Conservation (phyloP, 2,888 invertebrate species). For the Arge pagana region DNA sequence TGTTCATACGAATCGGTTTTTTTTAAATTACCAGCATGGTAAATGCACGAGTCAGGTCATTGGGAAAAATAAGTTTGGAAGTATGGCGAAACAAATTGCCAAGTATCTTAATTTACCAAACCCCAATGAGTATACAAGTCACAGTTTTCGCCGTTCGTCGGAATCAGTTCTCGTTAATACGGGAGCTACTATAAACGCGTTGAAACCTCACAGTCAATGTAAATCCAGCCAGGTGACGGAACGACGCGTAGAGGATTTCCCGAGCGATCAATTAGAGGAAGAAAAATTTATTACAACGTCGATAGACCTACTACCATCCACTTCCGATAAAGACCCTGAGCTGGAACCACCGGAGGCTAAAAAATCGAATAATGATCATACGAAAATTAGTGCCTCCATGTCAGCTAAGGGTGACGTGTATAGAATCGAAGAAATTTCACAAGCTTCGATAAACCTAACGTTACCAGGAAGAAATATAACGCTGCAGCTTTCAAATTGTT, state of each 20-base stretch:
- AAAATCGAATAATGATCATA: too few relatives aligned
- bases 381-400: too few relatives aligned
- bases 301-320: too few relatives aligned
- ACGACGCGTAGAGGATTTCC: conserved; percentile 33
- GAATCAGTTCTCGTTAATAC: conserved; percentile 31
- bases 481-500: too few relatives aligned
- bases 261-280: too few relatives aligned
- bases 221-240: conserved; percentile 31
- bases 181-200: conserved; percentile 30
- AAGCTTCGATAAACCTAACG: too few relatives aligned
- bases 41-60: conserved; percentile 29
- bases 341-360: too few relatives aligned
- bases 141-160: conserved; percentile 33
- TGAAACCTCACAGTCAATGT: conserved; percentile 34
- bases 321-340: too few relatives aligned
- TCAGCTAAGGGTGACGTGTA: too few relatives aligned
- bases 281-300: too few relatives aligned
- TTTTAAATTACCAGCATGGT: conserved; percentile 27
- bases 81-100: conserved; percentile 31
- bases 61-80: conserved; percentile 29
- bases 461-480: too few relatives aligned
- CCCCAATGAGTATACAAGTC: conserved; percentile 47
- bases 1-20: conserved; percentile 24
- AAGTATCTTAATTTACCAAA: conserved; percentile 27
- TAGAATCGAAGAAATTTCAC: too few relatives aligned